Evolutionary conservation across 2,113 vertebrate genomes (phyloP).

Genomic region (Pelodiscus sinensis): DNA sequence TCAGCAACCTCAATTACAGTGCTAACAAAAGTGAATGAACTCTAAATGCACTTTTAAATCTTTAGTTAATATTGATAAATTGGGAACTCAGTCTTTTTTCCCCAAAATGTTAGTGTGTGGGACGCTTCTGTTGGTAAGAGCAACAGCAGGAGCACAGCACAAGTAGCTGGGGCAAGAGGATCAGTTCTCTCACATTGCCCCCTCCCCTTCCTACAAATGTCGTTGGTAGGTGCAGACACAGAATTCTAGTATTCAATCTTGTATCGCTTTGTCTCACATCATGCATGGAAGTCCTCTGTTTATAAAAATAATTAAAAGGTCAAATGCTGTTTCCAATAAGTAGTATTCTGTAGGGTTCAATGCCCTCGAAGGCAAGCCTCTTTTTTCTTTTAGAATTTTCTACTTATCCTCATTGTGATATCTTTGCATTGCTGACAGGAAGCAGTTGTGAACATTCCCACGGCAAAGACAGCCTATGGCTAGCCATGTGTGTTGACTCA

Average conservation of each 20-base stretch:
- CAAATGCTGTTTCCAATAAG: conserved; percentile 30
- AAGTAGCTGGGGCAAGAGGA: conserved; percentile 36
- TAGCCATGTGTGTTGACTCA: conserved; percentile 39
- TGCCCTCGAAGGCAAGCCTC: conserved; percentile 39
- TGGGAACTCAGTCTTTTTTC: not conserved
- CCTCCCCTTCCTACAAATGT: not conserved
- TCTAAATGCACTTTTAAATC: not conserved
- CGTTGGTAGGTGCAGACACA: not conserved
- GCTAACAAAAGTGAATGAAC: not conserved
- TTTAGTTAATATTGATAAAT: not conserved
- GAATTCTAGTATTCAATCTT: not conserved
- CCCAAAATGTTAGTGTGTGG: not conserved
- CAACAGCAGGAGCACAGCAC: not conserved
- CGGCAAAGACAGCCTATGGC: conserved; percentile 43
- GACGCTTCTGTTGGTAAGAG: not conserved
- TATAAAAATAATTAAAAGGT: conserved; percentile 47
- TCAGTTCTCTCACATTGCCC: conserved; percentile 10
- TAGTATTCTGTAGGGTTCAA: conserved; percentile 57
- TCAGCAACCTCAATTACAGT: not conserved
- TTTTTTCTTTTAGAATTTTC: conserved; percentile 67
- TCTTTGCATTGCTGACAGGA: conserved; percentile 44
- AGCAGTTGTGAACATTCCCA: conserved; percentile 63
- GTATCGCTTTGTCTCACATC: not conserved
- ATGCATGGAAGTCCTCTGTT: conserved; percentile 30
- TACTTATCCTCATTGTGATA: conserved; percentile 22